Conservation (phyloP, 2,113 vertebrate genomes). For the Syrrhaptes paradoxus region DNA sequence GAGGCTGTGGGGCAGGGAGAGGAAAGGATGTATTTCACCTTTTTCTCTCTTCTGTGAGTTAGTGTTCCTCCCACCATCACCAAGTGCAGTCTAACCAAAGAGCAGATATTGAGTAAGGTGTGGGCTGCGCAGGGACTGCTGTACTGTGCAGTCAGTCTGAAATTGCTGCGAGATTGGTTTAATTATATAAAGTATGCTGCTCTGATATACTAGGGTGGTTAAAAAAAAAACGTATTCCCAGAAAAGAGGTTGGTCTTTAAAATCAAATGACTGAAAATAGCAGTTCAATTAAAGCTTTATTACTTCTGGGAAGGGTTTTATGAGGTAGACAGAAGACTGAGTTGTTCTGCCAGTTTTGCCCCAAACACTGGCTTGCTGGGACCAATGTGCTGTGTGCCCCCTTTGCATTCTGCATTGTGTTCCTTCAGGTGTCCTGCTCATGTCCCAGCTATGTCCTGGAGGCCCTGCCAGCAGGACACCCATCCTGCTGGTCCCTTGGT, state of each 20-base stretch:
- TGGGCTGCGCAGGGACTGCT: background rate
- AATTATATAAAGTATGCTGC: background rate
- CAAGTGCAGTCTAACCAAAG: background rate
- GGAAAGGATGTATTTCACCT: background rate
- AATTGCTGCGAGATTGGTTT: background rate
- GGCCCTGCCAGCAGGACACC: background rate
- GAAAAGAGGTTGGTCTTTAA: slow-evolving; percentile 9
- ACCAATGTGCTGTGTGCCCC: background rate
- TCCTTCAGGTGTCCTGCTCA: background rate
- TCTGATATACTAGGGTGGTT: background rate
- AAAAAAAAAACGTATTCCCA: background rate
- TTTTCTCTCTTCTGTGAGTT: background rate
- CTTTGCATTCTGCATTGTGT: background rate
- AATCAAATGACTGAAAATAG: background rate
- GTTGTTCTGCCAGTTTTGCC: background rate
- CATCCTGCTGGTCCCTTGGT: background rate
- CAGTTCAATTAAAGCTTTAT: slow-evolving; percentile 23
- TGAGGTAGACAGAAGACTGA: background rate
- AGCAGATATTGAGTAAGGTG: background rate
- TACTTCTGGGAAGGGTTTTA: background rate
- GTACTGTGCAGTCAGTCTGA: background rate
- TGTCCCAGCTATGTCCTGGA: background rate
- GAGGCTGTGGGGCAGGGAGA: background rate
- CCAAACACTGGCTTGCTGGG: background rate
- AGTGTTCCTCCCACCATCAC: background rate